These are phyloP conservation scores for Mizuhopecten yessoensis DNA, from an alignment of 1,140 invertebrate species.

Conservation along the genomic window DNA sequence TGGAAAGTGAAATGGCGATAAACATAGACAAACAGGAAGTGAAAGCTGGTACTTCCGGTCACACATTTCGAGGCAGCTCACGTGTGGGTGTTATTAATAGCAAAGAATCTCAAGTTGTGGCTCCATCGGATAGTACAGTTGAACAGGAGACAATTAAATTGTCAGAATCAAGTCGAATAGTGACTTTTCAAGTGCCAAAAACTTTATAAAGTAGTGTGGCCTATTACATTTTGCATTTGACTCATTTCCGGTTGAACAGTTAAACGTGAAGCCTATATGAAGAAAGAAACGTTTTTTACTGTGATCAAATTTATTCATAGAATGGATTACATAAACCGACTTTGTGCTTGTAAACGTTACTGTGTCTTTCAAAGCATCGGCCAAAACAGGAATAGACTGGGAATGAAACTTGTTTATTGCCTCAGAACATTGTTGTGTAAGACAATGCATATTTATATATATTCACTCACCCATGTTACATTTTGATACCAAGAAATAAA, in stretches of 20 bases:
- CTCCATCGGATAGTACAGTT: not conserved
- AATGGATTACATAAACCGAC: too few relatives aligned
- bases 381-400: too few relatives aligned
- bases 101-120: not conserved
- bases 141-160: not conserved
- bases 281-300: too few relatives aligned
- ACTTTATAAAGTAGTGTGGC: not conserved
- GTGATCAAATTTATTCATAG: too few relatives aligned
- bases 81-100: not conserved
- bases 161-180: not conserved
- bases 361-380: too few relatives aligned
- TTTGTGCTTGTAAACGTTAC: too few relatives aligned
- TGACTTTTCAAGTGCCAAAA: slow-evolving; percentile 21
- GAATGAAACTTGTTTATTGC: too few relatives aligned
- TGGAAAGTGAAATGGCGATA: not conserved
- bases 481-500: too few relatives aligned
- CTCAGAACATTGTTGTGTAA: too few relatives aligned
- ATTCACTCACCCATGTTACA: too few relatives aligned
- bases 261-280: too few relatives aligned
- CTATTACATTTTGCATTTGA: not conserved
- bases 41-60: not conserved
- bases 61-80: not conserved
- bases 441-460: too few relatives aligned
- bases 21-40: not conserved
- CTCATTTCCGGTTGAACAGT: not conserved